A percentile compares a stretch with the other conserved stretches of the same genome.
Evolutionary conservation across 2,113 vertebrate species (phyloP).

Genomic region (Ameiurus melas): DNA sequence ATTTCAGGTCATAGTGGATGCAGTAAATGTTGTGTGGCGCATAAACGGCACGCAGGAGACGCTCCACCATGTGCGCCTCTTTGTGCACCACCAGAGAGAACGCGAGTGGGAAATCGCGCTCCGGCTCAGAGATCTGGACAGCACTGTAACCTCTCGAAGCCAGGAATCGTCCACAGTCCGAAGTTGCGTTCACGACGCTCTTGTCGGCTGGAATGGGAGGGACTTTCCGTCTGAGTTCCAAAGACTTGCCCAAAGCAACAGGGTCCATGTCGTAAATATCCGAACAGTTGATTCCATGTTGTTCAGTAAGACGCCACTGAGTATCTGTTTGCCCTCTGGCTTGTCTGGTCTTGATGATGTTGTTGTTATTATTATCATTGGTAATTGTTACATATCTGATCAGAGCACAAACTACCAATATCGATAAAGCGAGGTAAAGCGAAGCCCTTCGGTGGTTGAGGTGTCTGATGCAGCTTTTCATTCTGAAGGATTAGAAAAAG

Average conservation of each 20-base stretch:
- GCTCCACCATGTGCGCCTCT: conserved; percentile 87
- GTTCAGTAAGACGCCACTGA: conserved; percentile 57
- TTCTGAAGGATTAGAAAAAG: conserved; percentile 71
- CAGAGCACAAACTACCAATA: conserved; percentile 46
- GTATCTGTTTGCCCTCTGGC: conserved; percentile 64
- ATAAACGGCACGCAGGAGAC: conserved; percentile 85
- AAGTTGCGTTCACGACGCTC: conserved; percentile 73
- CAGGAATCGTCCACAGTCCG: conserved; percentile 73
- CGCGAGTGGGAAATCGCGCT: conserved; percentile 82
- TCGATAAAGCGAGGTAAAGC: conserved; percentile 33
- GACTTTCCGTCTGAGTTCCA: conserved; percentile 68
- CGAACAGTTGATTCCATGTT: conserved; percentile 77
- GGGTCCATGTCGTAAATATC: conserved; percentile 87
- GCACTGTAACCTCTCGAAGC: conserved; percentile 73
- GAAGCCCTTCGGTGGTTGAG: conserved; percentile 65
- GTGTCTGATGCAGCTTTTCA: conserved; percentile 67
- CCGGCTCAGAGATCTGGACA: conserved; percentile 72
- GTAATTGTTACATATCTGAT: conserved; percentile 38
- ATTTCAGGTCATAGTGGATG: conserved; percentile 89
- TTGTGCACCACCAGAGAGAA: conserved; percentile 93
- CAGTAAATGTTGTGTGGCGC: conserved; percentile 86
- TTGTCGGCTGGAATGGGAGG: background rate
- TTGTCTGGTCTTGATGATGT: conserved; percentile 56
- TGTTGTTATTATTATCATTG: conserved; percentile 38
- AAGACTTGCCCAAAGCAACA: conserved; percentile 82